phyloP scores from a whole-genome alignment of 1,140 invertebrate genomes.

The Macrocentrus cingulum region DNA sequence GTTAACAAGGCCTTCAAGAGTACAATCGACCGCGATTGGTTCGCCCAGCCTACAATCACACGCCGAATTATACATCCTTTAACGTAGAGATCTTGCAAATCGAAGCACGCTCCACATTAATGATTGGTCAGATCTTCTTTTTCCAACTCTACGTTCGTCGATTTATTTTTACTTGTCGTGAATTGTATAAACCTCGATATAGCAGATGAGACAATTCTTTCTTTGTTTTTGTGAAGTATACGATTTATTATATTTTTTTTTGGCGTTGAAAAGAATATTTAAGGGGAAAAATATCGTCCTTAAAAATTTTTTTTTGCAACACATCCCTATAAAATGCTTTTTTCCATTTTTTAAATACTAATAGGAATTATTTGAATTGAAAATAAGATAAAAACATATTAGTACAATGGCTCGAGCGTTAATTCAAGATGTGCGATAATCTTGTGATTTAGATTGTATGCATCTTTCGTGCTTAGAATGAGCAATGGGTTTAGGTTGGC shows the following conservation, averaged over 20 bases:
- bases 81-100: constrained; percentile 47
- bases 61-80: constrained; percentile 54
- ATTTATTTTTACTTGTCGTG: background rate
- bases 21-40: constrained; percentile 56
- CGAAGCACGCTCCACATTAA: constrained; percentile 41
- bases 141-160: background rate
- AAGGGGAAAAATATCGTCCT: no score
- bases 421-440: no score
- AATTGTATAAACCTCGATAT: background rate
- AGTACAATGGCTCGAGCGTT: no score
- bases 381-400: no score
- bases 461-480: background rate
- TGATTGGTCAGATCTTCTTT: constrained; percentile 19
- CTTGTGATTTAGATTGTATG: no score
- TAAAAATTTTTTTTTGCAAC: no score
- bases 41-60: constrained; percentile 54
- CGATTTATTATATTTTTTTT: no score
- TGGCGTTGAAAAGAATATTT: no score
- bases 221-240: no score
- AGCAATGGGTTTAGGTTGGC: constrained; percentile 4
- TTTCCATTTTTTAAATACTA: no score
- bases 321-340: no score
- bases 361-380: no score
- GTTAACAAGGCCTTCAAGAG: constrained; percentile 58
- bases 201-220: background rate